Conservation (phyloP, 1,140 invertebrate species). For the Steinernema feltiae region DNA sequence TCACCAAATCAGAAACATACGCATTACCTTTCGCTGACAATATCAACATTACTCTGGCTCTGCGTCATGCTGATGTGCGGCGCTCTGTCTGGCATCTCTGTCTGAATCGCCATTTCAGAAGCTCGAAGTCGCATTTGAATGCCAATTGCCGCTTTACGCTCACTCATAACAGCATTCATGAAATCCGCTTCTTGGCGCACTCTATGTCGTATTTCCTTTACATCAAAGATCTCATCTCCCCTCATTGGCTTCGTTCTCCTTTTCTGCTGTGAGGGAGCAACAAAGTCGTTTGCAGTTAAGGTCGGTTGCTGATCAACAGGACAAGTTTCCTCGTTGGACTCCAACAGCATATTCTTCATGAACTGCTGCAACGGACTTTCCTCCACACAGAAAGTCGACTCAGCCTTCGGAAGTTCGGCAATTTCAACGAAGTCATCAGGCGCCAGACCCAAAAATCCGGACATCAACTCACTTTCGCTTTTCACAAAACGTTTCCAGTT, state of each 20-base stretch:
- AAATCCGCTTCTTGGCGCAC: background rate
- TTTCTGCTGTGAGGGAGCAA: background rate
- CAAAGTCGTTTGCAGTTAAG: background rate
- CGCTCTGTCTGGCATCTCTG: background rate
- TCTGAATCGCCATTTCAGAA: too few relatives aligned
- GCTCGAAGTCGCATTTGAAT: too few relatives aligned
- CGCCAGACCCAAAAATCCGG: background rate
- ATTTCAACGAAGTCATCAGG: background rate
- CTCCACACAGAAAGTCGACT: background rate
- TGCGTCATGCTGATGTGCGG: background rate
- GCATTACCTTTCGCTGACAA: background rate
- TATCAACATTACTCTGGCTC: background rate
- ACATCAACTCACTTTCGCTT: background rate
- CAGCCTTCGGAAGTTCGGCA: background rate
- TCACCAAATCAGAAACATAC: background rate
- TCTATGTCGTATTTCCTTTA: background rate
- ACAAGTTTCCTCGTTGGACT: background rate
- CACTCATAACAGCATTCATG: background rate
- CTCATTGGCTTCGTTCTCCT: background rate
- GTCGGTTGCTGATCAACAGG: background rate
- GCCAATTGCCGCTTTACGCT: background rate
- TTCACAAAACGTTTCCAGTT: background rate
- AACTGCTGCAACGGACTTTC: background rate
- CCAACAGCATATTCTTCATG: background rate
- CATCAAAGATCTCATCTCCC: background rate